Base-by-base conservation (phyloP, 23 tunicate species). In the Botrylloides violaceus region DNA sequence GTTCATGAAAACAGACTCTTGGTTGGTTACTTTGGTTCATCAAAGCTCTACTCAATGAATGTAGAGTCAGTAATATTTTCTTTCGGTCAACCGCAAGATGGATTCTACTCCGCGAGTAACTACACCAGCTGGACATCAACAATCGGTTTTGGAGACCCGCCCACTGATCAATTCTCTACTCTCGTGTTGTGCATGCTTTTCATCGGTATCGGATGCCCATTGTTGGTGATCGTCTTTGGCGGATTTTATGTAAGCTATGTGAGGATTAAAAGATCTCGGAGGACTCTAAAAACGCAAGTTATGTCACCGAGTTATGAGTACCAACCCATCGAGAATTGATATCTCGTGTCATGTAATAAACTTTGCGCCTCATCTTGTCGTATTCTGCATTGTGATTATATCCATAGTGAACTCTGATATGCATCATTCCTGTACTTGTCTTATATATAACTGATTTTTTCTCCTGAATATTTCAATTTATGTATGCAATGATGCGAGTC, bases 71-170 rank as follows among this genome's bases (percentile, higher is more conserved):
- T 37, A 6, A 36, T 23, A 32, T 60, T 77, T 19, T 49, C 61
- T 49, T 83, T 83, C 55, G 90, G 90, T 18, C 70, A 76, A 38
- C 73, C 82, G 0, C 81, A 83, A 26, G 90, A 83, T 64, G 82
- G 76, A 25, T 77, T 71, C 53, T 83, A 83, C 27, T 2, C 20
- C 19, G 82, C 82, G n/a, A 83, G 81, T 7, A 28, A 61, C 23
- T 83, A 76, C 56, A n/a, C 71, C 34, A 77, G 90, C 49, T 83
- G 90, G 85, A 80, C 85, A 4, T 57, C 72, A 25, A 21, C 77
- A 1, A 34, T 80, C 22, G 85, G 85, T 9, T 80, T 72, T 48
- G 72, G 79, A 4, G 31, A 20, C 4, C 65, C 85, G 3, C 85
- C 85, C 32, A 49, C 48, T 28, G 85, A 80, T 50, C 35, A 49